Percentiles rank a stretch among this genome's conserved stretches.
Conservation (phyloP, 1,140 invertebrate species). For the Drosophila paulistorum region DNA sequence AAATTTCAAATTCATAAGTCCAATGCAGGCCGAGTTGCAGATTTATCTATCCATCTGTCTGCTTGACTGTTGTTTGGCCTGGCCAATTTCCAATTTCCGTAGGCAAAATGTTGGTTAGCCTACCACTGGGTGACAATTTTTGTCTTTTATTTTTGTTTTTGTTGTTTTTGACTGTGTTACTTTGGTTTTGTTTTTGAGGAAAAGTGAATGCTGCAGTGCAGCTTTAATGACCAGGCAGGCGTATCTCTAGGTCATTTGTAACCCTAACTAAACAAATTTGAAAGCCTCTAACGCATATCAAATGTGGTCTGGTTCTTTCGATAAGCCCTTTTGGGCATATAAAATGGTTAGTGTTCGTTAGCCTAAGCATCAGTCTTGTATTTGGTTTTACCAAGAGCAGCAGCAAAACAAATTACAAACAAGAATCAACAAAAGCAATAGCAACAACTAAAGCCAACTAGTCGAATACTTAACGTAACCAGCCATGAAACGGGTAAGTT, state of each 20-base stretch:
- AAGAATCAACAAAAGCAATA: constrained; percentile 13
- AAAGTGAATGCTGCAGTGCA: constrained; percentile 68
- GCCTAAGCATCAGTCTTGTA: constrained; percentile 52
- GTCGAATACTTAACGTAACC: constrained; percentile 67
- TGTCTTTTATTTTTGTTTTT: background rate
- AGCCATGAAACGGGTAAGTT: constrained; percentile 74
- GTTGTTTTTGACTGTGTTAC: background rate
- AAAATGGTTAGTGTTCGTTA: constrained; percentile 49
- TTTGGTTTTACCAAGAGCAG: constrained; percentile 46
- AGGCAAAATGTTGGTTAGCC: constrained; percentile 39
- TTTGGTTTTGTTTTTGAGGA: constrained; percentile 13
- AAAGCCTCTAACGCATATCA: constrained; percentile 68
- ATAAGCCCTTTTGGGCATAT: constrained; percentile 55
- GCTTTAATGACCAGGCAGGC: constrained; percentile 43
- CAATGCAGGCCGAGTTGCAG: constrained; percentile 30
- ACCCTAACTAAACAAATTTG: constrained; percentile 79
- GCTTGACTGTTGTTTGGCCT: constrained; percentile 21
- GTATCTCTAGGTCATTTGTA: constrained; percentile 75
- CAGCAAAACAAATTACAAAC: constrained; percentile 50
- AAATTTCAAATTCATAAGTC: constrained; percentile 68
- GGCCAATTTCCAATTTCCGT: constrained; percentile 69
- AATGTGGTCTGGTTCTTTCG: constrained; percentile 67
- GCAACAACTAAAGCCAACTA: constrained; percentile 49
- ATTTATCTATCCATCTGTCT: background rate
- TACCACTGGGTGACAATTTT: constrained; percentile 47